phyloP scores from a whole-genome alignment of 2,113 vertebrate species.

The Egretta garzetta region DNA sequence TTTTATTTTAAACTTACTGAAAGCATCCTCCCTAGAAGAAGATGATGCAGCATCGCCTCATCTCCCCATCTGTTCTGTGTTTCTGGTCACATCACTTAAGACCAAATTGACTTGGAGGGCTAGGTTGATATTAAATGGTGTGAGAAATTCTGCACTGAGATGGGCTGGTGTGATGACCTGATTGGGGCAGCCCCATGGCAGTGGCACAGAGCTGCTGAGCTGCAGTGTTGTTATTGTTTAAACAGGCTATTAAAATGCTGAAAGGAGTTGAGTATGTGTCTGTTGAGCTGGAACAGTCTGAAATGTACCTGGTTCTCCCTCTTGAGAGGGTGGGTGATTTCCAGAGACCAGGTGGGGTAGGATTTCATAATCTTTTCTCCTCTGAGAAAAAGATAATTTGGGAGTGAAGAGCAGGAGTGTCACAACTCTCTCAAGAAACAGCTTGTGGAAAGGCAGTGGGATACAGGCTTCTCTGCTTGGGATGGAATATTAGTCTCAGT shows the following conservation, averaged over 20 bases:
- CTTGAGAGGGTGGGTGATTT: not conserved
- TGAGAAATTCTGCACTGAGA: not conserved
- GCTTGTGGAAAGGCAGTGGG: not conserved
- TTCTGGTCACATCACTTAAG: not conserved
- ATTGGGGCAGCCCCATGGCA: not conserved
- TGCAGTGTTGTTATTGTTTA: not conserved
- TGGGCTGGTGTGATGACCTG: not conserved
- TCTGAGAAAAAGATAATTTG: not conserved
- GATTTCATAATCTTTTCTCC: not conserved
- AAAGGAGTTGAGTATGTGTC: not conserved
- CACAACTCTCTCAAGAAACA: not conserved
- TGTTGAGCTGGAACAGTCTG: not conserved
- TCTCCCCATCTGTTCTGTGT: conserved; percentile 32
- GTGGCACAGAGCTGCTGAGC: not conserved
- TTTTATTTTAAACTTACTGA: conserved; percentile 39
- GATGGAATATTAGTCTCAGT: not conserved
- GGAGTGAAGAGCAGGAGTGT: not conserved
- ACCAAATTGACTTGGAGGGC: not conserved
- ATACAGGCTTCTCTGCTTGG: not conserved
- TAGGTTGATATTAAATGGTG: not conserved
- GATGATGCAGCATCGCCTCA: not conserved
- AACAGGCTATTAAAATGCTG: not conserved
- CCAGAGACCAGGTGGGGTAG: not conserved
- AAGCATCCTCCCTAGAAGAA: not conserved
- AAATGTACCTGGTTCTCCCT: not conserved